Evolutionary conservation across 1,140 invertebrate species (phyloP).

Genomic region (Drosophila sulfurigaster): DNA sequence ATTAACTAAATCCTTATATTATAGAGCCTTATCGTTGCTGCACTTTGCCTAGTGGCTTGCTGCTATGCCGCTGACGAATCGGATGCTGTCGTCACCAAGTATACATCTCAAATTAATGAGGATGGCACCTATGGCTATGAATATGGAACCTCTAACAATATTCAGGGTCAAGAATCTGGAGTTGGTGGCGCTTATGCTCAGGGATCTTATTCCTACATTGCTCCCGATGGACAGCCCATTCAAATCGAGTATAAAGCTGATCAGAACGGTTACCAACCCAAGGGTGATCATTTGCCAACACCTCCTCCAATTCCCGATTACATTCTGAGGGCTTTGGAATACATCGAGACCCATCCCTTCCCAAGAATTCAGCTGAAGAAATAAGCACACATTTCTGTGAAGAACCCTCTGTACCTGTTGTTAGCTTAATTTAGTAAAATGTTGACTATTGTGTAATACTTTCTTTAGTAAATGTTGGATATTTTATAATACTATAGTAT

Average conservation of each 20-base stretch:
- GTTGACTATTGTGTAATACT: constrained; percentile 18
- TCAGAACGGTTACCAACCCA: constrained; percentile 91
- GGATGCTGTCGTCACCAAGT: constrained; percentile 70
- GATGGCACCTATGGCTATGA: constrained; percentile 86
- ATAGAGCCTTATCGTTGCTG: constrained; percentile 55
- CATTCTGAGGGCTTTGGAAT: constrained; percentile 87
- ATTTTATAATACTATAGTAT: not conserved
- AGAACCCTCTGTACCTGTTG: constrained; percentile 6
- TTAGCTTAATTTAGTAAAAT: constrained; percentile 33
- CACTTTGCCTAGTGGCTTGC: constrained; percentile 46
- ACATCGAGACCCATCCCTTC: constrained; percentile 86
- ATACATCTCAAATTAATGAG: constrained; percentile 86
- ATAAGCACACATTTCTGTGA: constrained; percentile 31
- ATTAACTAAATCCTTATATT: constrained; percentile 8
- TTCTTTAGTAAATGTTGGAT: constrained; percentile 21
- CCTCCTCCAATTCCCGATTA: constrained; percentile 91
- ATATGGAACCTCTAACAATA: constrained; percentile 88
- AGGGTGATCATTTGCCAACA: constrained; percentile 90
- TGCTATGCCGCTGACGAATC: constrained; percentile 61
- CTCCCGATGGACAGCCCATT: constrained; percentile 85
- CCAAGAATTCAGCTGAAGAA: constrained; percentile 62
- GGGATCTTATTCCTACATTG: constrained; percentile 68
- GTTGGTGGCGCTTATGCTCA: constrained; percentile 62
- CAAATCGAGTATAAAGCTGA: constrained; percentile 90
- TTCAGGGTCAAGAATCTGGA: constrained; percentile 86